Evolutionary conservation across 2,888 invertebrate genomes (phyloP), one percentile per base, ranked within the genome.

Genomic region (Heliconius ethilla): DNA sequence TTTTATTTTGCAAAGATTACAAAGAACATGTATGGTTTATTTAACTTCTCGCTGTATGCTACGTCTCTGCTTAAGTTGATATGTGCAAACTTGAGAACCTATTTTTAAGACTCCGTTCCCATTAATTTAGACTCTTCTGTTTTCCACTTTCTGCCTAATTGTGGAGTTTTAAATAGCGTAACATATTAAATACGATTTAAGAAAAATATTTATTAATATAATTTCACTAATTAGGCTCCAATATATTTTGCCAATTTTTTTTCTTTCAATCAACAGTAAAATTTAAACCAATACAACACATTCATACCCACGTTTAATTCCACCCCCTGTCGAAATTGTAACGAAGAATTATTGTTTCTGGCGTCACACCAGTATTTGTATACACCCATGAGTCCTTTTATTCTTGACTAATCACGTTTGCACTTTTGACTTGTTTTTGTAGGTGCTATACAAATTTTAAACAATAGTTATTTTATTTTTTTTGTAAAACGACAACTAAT

Each of bases 321-420:
- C 85, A 87, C 87, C 91, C 91, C 87, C 88, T 81, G 83, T 83
- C 80, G 83, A 83, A 89, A 86, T 86, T 85, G 86, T 91, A 92
- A 92, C 91, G 90, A 92, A 92, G 91, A 93, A 92, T 94, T 93
- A 94, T 93, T 92, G 93, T 93, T 92, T 93, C 89, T 89, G 86
- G 88, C 90, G 89, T 92, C 89, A 91, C 89, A 90, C 87, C 84
- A 90, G 87, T 92, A 90, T 92, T 92, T 92, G 91, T 92, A 86
- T 89, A 91, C 92, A 93, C 93, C 90, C 86, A 87, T 92, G 92
- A 92, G 90, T 89, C 91, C 88, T 86, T 87, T 84, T 85, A 87
- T 89, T 87, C 88, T 89, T 87, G 86, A 85, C 86, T 88, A 88
- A 90, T 90, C 93, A 92, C 92, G 92, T 91, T 88, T 89, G 85